Base-by-base conservation (phyloP, 2,113 vertebrate species). In the Stigmatopora argus region DNA sequence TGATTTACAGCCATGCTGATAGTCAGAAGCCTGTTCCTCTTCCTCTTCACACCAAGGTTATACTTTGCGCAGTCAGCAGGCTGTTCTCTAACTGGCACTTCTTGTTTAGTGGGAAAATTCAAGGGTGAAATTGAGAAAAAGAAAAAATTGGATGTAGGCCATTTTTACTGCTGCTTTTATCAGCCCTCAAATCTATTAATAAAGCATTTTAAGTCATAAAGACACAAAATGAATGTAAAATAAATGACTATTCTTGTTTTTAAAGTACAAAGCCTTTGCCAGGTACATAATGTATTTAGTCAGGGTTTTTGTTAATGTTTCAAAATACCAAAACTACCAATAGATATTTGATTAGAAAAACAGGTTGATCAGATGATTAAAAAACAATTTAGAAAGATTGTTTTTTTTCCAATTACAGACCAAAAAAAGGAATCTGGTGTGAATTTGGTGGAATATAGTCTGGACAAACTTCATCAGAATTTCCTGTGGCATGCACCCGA, bases 1-100 rank as follows among this genome's bases (percentile, higher is more conserved):
- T 87, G 84, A 86, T 87, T 90, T 86, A 86, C 85, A 86, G 86
- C 83, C 87, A 88, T 85, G 87, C 86, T 87, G 82, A 89, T 89
- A 81, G 55, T 73, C 76, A 80, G 78, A 87, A 84, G 77, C 79
- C 83, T 78, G 73, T 77, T 85, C 81, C 80, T 86, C 86, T 82
- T 83, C 78, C 77, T 71, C 35, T 38, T 79, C 78, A 77, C 78
- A 80, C 73, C 35, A 65, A 87, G 86, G 84, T 80, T 82, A 78
- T 78, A 78, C 77, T 70, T 62, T 69, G 57, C 56, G 72, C 75
- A 62, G 79, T 79, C 89, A 87, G 90, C 85, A 85, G 87, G 89
- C 85, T 78, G 81, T 75, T 83, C 81, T 72, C 81, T 84, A 87
- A 86, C 85, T 85, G 89, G 86, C 86, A 88, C 82, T 81, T 87